Base-by-base conservation (phyloP, 2,888 invertebrate genomes). In the Coleophora deauratella region DNA sequence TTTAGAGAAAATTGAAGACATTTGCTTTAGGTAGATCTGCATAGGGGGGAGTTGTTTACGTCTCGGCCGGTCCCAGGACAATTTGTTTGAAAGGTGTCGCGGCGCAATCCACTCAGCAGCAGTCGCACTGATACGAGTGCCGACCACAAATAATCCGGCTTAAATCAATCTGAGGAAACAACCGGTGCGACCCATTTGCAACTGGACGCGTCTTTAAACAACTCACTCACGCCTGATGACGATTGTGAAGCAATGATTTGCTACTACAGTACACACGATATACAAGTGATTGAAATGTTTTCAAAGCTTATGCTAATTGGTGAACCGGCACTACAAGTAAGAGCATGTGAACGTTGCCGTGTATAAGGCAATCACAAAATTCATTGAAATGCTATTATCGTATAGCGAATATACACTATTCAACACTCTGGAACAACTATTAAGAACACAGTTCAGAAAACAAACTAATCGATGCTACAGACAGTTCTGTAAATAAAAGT, bases 1-100 rank as follows among this genome's bases (percentile, higher is more conserved):
- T 21, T 21, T 21, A 21, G 58, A 70, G 66, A 62, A 68, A 69
- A 72, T 72, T 67, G 67, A 66, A 72, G 67, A 67, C 70, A 74
- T 72, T 77, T 69, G 64, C 66, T 72, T 74, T 67, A 64, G 58
- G 59, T 66, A 70, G 66, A 77, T 81, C 78, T 80, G 80, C 82
- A 81, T 80, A 72, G 67, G 62, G 67, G 68, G 59, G 72, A 72
- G 68, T 77, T 81, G 84, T 82, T 82, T 82, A 82, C 63, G 69
- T 63, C 67, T 63, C 66, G 56, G 62, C 49, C 58, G 72, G 75
- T 78, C 77, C 80, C 85, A 70, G 70, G 73, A 82, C 85, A 85
- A 85, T 85, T 79, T 84, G 72, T 80, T 82, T 82, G 80, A 85
- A 81, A 85, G 85, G 82, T 81, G 80, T 82, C 79, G 70, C 62